These are phyloP conservation scores for Desmodus rotundus DNA, from an alignment of 2,113 vertebrate genomes.

Conservation along the genomic window DNA sequence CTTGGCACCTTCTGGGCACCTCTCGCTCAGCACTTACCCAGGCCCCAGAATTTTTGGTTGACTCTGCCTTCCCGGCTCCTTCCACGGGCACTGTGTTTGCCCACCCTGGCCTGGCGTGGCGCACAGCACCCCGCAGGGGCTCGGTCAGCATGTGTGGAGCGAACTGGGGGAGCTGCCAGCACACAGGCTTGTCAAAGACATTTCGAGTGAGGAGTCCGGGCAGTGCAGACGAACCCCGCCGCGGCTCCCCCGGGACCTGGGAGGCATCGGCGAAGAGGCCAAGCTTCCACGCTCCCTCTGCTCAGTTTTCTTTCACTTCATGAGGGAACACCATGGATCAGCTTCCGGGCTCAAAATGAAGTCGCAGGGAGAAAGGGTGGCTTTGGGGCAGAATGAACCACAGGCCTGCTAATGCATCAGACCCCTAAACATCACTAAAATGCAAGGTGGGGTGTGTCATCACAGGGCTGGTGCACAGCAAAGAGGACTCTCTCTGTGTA, in stretches of 20 bases:
- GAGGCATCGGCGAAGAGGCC: neutral
- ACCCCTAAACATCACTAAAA: neutral
- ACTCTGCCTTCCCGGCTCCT: neutral
- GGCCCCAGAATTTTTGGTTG: neutral
- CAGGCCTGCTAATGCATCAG: neutral
- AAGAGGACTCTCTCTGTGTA: neutral
- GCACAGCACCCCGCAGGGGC: neutral
- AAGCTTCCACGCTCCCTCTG: constrained; percentile 22
- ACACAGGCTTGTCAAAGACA: neutral
- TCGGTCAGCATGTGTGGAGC: neutral
- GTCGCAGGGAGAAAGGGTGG: constrained; percentile 40
- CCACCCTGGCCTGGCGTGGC: neutral
- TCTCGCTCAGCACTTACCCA: constrained; percentile 31
- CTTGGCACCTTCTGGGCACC: neutral
- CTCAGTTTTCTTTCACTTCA: constrained; percentile 57
- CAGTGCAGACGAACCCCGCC: neutral
- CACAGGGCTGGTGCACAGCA: neutral
- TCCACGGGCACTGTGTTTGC: neutral
- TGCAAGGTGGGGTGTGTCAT: neutral
- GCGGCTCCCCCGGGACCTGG: neutral
- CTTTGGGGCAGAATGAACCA: neutral
- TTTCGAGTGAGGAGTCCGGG: neutral
- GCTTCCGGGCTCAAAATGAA: constrained; percentile 22
- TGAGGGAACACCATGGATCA: constrained; percentile 32
- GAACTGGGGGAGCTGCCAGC: neutral